Base-by-base conservation (phyloP, 2,797 vertebrate genomes). In the Onychomys leucogaster region DNA sequence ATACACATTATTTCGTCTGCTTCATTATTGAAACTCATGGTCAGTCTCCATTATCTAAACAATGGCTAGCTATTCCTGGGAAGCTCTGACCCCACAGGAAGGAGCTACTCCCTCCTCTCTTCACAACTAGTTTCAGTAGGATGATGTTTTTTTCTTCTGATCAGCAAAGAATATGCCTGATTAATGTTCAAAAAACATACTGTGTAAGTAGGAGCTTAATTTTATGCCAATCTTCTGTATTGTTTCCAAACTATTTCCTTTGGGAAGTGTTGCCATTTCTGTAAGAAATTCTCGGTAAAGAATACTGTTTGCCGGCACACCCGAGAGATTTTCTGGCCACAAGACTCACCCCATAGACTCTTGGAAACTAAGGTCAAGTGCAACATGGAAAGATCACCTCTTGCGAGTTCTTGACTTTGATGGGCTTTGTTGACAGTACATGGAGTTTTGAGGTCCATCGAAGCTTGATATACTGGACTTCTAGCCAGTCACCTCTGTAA, bases 401-500 rank as follows among this genome's bases (percentile, higher is more conserved):
- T 86, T 99, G 97, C 61, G 99, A 96, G 95, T 98, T 99, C 80
- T 99, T 99, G 75, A 99, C 99, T 73, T 99, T 99, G 95, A 99
- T 98, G 23, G 99, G 99, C 27, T 98, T 98, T 73, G 99, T 99
- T 90, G 97, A 99, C 76, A 98, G 97, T 93, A 99, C 99, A 97
- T 99, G 98, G 91, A 99, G 99, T 96, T 97, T 99, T 98, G 99
- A 99, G 0, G 99, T 98, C 11, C 89, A 93, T 0, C 98, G 98
- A 67, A 98, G 98, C 94, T 99, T 97, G 55, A 98, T 98, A 97
- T 99, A 99, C 81, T 99, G 98, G 0, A 99, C 99, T 98, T 99
- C 98, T 65, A 99, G 99, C 99, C 99, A 99, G 98, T 99, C 99
- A 92, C 99, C 99, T 97, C 98, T 99, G 98, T 98, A 99, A 92